Evolutionary conservation across 1,140 invertebrate species (phyloP).

Genomic region (Frieseomelitta varia): DNA sequence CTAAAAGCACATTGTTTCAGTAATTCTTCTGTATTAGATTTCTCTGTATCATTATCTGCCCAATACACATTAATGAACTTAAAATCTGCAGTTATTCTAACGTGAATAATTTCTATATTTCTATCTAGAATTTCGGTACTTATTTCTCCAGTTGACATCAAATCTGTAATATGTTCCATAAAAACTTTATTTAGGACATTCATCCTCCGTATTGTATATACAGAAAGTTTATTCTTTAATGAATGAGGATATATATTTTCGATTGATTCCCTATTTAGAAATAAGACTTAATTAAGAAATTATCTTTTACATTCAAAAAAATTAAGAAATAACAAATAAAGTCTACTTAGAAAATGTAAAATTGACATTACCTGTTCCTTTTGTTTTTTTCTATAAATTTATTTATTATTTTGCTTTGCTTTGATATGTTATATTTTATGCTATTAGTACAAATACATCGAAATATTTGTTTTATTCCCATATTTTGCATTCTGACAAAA

Average conservation of each 20-base stretch:
- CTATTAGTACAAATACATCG: slow-evolving; percentile 1
- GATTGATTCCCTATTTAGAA: not conserved
- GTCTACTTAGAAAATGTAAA: not conserved
- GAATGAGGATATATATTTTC: not conserved
- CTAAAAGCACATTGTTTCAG: slow-evolving; percentile 82
- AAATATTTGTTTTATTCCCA: not conserved
- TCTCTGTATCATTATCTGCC: slow-evolving; percentile 81
- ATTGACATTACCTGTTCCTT: not conserved
- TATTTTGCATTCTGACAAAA: not conserved
- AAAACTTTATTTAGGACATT: slow-evolving; percentile 89
- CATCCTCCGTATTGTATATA: slow-evolving; percentile 76
- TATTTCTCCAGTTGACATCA: slow-evolving; percentile 87
- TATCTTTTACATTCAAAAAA: not conserved
- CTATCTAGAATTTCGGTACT: slow-evolving; percentile 83
- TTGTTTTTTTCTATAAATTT: slow-evolving; percentile 12
- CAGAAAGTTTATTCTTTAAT: not conserved
- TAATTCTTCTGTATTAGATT: slow-evolving; percentile 79
- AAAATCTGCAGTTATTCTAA: slow-evolving; percentile 86
- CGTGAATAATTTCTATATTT: slow-evolving; percentile 87
- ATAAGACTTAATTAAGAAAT: not conserved
- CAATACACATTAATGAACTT: slow-evolving; percentile 87
- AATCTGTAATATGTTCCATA: slow-evolving; percentile 89
- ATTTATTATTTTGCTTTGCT: slow-evolving; percentile 43
- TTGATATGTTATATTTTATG: slow-evolving; percentile 5
- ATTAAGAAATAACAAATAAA: not conserved